Evolutionary conservation across 2,113 vertebrate genomes (phyloP).

Genomic region (Sander lucioperca): DNA sequence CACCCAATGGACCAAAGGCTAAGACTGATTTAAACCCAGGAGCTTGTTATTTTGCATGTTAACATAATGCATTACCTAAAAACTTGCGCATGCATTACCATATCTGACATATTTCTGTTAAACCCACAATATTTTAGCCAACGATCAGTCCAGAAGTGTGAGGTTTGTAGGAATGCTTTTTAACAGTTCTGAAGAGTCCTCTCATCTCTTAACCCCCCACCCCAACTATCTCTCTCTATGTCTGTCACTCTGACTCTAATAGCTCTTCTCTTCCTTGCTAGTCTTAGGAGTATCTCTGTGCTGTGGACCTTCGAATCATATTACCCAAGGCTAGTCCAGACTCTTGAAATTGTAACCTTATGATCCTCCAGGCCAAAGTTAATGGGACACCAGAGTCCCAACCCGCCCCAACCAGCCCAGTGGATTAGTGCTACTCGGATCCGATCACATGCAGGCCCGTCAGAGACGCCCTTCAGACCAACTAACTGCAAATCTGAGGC

Average conservation of each 20-base stretch:
- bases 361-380: slow-evolving; percentile 83
- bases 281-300: slow-evolving; percentile 39
- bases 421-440: slow-evolving; percentile 79
- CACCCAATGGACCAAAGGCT: background rate
- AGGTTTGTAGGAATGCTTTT: slow-evolving; percentile 10
- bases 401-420: slow-evolving; percentile 81
- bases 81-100: background rate
- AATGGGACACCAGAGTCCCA: slow-evolving; percentile 85
- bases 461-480: slow-evolving; percentile 68
- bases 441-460: slow-evolving; percentile 68
- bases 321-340: slow-evolving; percentile 75
- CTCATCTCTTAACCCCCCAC: background rate
- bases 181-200: background rate
- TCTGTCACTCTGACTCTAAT: slow-evolving; percentile 59
- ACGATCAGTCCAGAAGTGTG: background rate
- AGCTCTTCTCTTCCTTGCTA: slow-evolving; percentile 51
- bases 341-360: slow-evolving; percentile 82
- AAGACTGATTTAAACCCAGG: background rate
- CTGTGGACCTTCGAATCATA: slow-evolving; percentile 68
- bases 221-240: slow-evolving; percentile 5
- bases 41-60: background rate
- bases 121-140: background rate
- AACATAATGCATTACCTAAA: background rate
- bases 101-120: background rate
- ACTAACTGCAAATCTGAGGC: slow-evolving; percentile 77